Conservation (phyloP, 2,113 vertebrate genomes). For the Eidolon helvum region DNA sequence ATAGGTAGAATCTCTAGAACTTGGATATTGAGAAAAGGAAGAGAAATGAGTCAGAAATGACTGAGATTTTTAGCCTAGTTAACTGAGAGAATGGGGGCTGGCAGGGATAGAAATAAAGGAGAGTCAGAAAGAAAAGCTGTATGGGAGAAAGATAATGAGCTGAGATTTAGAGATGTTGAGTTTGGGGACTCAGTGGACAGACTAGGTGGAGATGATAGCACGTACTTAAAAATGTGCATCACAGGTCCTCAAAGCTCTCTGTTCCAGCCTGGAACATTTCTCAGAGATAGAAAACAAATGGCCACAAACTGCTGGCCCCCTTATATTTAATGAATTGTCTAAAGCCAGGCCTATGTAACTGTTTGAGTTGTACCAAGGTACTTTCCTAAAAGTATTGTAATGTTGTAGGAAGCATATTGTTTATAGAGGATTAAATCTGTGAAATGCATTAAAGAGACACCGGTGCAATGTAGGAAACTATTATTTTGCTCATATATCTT, state of each 20-base stretch:
- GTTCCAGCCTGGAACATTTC: background rate
- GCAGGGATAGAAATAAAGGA: background rate
- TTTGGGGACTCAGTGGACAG: background rate
- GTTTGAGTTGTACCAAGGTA: background rate
- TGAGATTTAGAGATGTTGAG: background rate
- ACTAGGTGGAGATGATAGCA: background rate
- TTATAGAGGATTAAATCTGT: conserved; percentile 26
- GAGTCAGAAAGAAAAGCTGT: conserved; percentile 17
- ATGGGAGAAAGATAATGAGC: background rate
- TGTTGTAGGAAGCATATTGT: background rate
- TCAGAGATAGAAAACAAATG: background rate
- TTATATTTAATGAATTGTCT: background rate
- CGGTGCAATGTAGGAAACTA: background rate
- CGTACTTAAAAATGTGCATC: background rate
- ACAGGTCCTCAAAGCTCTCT: background rate
- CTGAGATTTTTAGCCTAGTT: background rate
- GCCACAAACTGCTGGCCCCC: background rate
- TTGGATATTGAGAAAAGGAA: background rate
- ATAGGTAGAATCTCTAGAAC: background rate
- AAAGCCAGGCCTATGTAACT: background rate
- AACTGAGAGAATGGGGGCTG: background rate
- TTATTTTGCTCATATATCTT: conserved; percentile 49
- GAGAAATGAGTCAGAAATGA: background rate
- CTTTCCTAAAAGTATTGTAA: background rate
- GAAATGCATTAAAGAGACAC: background rate